Evolutionary conservation across 2,888 invertebrate genomes (phyloP), one percentile per base, ranked within the genome.

Genomic region (Bembecia ichneumoniformis): DNA sequence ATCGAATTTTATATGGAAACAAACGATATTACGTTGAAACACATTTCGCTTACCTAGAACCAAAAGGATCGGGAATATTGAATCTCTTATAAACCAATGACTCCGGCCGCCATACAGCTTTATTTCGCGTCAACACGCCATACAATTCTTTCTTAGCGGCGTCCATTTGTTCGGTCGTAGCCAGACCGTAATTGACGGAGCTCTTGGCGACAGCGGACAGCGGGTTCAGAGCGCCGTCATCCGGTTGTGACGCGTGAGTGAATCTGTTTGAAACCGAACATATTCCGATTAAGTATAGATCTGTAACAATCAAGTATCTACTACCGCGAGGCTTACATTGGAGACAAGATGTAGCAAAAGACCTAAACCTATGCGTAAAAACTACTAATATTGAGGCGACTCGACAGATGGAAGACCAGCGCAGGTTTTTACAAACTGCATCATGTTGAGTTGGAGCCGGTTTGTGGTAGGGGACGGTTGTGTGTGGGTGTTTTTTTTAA

Each of bases 61-160:
- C 73, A 55, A 90, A 92, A 0, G 97, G 95, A 71, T 97, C 94
- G 0, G 97, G 95, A 28, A 99, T 91, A 71, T 99, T 99, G 71
- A 98, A 99, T 44, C 98, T 88, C 73, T 95, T 96, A 71, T 96
- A 98, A 0, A 99, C 87, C 5, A 96, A 71, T 43, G 91, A 81
- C 56, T 92, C 91, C 0, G 99, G 99, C 57, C 92, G 90, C 99
- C 99, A 99, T 45, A 90, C 83, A 0, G 66, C 65, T 28, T 87
- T 88, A 3, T 79, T 83, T 48, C 97, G 82, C 0, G 94, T 97
- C 66, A 93, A 87, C 52, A 88, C 88, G 0, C 96, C 96, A 75
- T 92, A 95, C 86, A 94, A 91, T 58, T 93, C 94, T 72, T 90
- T 87, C 60, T 88, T 88, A 0, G 93, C 95, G 0, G 96, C 95